These are phyloP conservation scores for Rhinatrema bivittatum DNA, from an alignment of 2,797 vertebrate genomes.

Conservation along the genomic window DNA sequence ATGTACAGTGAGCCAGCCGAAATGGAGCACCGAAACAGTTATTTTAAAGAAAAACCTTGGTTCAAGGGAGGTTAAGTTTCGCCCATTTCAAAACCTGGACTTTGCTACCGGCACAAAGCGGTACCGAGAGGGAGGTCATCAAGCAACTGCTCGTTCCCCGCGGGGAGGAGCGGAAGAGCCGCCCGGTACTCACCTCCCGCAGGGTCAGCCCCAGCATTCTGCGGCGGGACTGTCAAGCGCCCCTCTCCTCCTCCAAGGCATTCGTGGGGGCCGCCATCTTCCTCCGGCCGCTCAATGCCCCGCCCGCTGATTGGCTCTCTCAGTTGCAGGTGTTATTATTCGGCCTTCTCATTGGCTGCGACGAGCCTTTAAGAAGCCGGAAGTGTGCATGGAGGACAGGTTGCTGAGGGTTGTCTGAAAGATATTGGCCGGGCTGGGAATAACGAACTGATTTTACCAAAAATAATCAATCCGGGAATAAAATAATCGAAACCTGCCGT, in stretches of 20 bases:
- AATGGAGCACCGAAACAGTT: no score
- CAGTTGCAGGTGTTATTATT: not conserved
- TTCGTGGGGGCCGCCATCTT: constrained; percentile 68
- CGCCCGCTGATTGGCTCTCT: constrained; percentile 51
- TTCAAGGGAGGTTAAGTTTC: no score
- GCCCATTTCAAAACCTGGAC: no score
- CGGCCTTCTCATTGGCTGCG: constrained; percentile 30
- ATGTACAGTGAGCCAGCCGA: no score
- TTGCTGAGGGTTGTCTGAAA: not conserved
- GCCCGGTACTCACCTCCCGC: constrained; percentile 66
- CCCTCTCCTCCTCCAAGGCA: not conserved
- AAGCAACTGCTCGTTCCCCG: fast-evolving
- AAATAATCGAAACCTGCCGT: no score
- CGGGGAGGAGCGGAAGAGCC: fast-evolving
- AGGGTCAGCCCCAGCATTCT: constrained; percentile 72
- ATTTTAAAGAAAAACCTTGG: no score
- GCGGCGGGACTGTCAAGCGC: fast-evolving
- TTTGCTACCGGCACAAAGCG: not conserved
- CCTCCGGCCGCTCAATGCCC: constrained; percentile 18
- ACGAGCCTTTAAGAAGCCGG: not conserved
- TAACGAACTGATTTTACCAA: no score
- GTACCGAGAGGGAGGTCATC: fast-evolving
- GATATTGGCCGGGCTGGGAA: not conserved
- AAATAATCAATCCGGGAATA: no score
- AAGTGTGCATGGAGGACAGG: not conserved